Percentiles rank a stretch among this genome's conserved stretches.
These are phyloP conservation scores for Lycocerus yunnanus DNA, from an alignment of 2,888 invertebrate genomes.

Conservation along the genomic window DNA sequence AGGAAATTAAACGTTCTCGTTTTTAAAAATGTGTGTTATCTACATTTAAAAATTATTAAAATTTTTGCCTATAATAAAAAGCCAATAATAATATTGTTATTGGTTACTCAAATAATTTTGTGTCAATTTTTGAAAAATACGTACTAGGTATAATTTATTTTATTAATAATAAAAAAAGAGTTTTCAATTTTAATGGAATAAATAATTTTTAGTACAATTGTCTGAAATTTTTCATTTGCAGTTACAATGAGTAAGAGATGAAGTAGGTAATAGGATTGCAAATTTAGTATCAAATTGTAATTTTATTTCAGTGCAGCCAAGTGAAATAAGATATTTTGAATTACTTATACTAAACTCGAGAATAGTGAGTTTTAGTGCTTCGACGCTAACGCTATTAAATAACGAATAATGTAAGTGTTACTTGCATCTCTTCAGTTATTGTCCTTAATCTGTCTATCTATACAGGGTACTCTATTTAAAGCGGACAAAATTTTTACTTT, in stretches of 20 bases:
- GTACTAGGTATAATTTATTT: no score
- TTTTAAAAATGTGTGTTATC: no score
- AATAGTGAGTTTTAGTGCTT: neutral
- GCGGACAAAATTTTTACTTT: no score
- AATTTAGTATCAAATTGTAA: neutral
- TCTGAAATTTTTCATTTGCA: neutral
- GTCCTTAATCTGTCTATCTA: neutral
- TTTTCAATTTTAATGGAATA: no score
- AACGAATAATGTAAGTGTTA: neutral
- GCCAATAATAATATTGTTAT: no score
- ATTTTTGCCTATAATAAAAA: no score
- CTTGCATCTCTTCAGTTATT: neutral
- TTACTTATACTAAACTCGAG: neutral
- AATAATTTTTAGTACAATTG: neutral
- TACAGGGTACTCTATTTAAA: neutral
- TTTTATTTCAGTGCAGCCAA: neutral
- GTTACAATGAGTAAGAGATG: neutral
- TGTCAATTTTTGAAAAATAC: no score
- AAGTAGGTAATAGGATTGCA: neutral
- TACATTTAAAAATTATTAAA: no score
- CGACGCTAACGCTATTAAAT: neutral
- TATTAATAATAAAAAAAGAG: no score
- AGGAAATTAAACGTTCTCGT: no score
- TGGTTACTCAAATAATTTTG: no score
- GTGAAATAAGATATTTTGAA: neutral